These are phyloP conservation scores for Yponomeuta malinellus DNA, from an alignment of 2,888 invertebrate genomes.

Conservation along the genomic window DNA sequence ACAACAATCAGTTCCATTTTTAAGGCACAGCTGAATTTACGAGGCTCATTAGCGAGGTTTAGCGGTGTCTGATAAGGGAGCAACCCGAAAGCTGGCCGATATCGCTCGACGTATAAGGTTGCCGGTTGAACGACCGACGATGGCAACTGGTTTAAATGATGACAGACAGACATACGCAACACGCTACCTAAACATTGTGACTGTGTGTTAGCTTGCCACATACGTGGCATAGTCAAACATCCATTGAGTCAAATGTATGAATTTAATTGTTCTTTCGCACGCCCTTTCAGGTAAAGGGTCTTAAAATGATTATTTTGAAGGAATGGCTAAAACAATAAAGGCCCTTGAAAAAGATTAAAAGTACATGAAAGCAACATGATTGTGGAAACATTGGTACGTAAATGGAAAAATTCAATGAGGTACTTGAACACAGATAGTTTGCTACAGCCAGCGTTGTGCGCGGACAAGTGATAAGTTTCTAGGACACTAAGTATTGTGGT, in stretches of 20 bases:
- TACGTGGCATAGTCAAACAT: background rate
- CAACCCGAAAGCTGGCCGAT: conserved; percentile 7
- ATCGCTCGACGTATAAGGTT: conserved; percentile 9
- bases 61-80: conserved; percentile 6
- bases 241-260: background rate
- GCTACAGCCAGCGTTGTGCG: background rate
- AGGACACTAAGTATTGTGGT: conserved; percentile 12
- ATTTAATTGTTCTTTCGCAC: background rate
- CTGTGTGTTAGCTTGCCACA: background rate
- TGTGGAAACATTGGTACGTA: no score
- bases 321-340: no score
- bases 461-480: conserved; percentile 13
- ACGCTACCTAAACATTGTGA: conserved; percentile 4
- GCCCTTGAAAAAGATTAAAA: no score
- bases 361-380: no score
- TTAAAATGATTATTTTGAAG: no score
- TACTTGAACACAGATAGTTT: background rate
- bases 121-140: conserved; percentile 5
- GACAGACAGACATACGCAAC: conserved; percentile 3
- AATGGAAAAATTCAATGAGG: no score
- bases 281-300: background rate
- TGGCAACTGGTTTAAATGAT: conserved; percentile 5
- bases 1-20: background rate
- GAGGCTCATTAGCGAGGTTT: background rate
- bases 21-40: background rate